phyloP scores from a whole-genome alignment of 2,888 invertebrate species.

The Orchesellides sinensis region DNA sequence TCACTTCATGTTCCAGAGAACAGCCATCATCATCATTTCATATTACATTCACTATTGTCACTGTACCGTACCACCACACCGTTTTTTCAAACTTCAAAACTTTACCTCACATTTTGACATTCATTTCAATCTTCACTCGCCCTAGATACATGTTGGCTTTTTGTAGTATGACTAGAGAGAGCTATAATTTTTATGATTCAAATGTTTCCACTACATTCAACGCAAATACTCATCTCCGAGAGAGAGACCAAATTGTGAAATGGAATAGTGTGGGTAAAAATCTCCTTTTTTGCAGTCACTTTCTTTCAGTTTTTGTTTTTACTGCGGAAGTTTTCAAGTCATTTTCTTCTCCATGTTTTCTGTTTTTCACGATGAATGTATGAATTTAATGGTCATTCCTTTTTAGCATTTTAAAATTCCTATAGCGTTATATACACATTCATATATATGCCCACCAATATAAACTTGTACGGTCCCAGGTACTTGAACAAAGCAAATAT shows the following conservation, averaged over 20 bases:
- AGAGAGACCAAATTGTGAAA: too few relatives aligned
- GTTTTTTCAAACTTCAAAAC: slow-evolving; percentile 5
- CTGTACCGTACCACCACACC: neutral
- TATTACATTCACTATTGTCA: neutral
- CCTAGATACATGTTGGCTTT: slow-evolving; percentile 10
- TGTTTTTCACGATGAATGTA: neutral
- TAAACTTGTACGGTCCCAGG: too few relatives aligned
- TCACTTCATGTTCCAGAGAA: slow-evolving; percentile 20
- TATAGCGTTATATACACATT: too few relatives aligned
- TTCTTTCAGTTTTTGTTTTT: neutral
- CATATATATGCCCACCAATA: too few relatives aligned
- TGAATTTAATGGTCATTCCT: neutral
- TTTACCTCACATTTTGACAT: slow-evolving; percentile 51
- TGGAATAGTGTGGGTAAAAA: too few relatives aligned
- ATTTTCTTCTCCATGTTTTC: neutral
- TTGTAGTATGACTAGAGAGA: neutral
- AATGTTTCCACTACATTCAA: slow-evolving; percentile 36
- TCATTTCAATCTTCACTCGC: slow-evolving; percentile 41
- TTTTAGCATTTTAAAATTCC: neutral
- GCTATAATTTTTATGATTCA: too few relatives aligned
- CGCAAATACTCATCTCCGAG: too few relatives aligned
- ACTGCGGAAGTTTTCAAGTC: neutral
- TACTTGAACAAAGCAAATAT: too few relatives aligned
- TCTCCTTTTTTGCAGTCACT: slow-evolving; percentile 2
- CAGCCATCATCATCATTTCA: slow-evolving; percentile 14